Base-by-base conservation (phyloP, 2,888 invertebrate species). In the Pteria penguin region DNA sequence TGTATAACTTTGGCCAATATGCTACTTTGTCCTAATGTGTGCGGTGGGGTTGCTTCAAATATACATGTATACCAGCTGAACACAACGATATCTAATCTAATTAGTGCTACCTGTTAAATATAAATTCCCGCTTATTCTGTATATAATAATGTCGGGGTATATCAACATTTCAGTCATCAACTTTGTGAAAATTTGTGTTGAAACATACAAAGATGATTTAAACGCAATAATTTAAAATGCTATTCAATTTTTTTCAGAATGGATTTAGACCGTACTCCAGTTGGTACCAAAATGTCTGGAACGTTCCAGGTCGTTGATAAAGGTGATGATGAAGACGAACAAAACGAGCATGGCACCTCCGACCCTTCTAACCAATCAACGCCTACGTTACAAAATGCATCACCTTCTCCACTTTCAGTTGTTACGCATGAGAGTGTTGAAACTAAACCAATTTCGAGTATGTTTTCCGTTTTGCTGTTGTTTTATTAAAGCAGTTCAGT, bases 291-390 rank as follows among this genome's bases (percentile, higher is more conserved):
- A 73, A 83, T 87, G 85, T 79, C 84, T 22, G 86, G 87, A 58
- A 89, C 87, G 4, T 88, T 84, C 73, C 88, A 87, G 68, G 76
- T 80, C 22, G 36, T 88, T 58, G 84, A 81, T 57, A 72, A 73
- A 69, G 69, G 72, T 61, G 78, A 65, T 29, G 79, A 75, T 72
- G 80, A 76, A 69, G 76, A 78, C 63, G 67, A 71, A 60, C 58
- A 74, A 55, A 72, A 75, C 74, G 82, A 80, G 72, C 75, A 79
- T 75, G 80, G 32, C 5, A 33, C 70, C 32, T 68, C 55, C 14
- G 65, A 57, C 22, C 55, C 55, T 63, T 36, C 60, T 45, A 60
- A 69, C 62, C 61, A 68, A 61, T 54, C 70, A 32, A 45, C 55
- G 31, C 33, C 54, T 69, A 69, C 54, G 31, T 54, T 57, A 31